Conservation (phyloP, 1,140 invertebrate species). For the Pachyrhynchus sulphureomaculatus region DNA sequence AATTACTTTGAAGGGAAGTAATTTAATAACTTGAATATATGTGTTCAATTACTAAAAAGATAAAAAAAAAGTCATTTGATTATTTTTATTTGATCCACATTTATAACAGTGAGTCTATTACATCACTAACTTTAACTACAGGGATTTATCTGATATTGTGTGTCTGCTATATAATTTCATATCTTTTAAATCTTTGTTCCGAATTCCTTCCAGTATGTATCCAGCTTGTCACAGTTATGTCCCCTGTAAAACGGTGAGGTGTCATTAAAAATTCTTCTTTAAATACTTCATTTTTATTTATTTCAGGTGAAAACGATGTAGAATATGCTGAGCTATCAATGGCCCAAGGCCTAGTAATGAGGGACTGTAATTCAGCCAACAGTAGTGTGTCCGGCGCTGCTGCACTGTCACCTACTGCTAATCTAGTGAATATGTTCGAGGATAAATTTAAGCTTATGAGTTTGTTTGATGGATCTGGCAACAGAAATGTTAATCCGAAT, state of each 20-base stretch:
- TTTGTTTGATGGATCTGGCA: slow-evolving; percentile 35
- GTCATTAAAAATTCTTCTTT: not conserved
- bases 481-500: slow-evolving; percentile 1
- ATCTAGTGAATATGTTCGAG: slow-evolving; percentile 34
- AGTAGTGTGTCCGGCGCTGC: slow-evolving; percentile 30
- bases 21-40: too few species aligned
- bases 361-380: slow-evolving; percentile 32
- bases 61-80: too few species aligned
- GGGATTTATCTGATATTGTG: too few species aligned
- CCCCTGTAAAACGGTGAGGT: slow-evolving; percentile 6
- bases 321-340: slow-evolving; percentile 67
- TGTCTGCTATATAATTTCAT: too few species aligned
- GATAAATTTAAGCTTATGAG: slow-evolving; percentile 43
- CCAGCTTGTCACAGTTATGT: too few species aligned
- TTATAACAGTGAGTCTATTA: too few species aligned
- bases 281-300: slow-evolving; percentile 4
- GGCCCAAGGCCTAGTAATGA: slow-evolving; percentile 49
- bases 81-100: too few species aligned
- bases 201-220: too few species aligned
- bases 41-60: too few species aligned
- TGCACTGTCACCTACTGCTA: slow-evolving; percentile 35
- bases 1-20: too few species aligned
- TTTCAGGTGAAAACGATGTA: slow-evolving; percentile 70
- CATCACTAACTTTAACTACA: too few species aligned
- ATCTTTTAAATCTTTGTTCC: too few species aligned